phyloP scores from a whole-genome alignment of 2,113 vertebrate species.

The Chloropsis hardwickii region DNA sequence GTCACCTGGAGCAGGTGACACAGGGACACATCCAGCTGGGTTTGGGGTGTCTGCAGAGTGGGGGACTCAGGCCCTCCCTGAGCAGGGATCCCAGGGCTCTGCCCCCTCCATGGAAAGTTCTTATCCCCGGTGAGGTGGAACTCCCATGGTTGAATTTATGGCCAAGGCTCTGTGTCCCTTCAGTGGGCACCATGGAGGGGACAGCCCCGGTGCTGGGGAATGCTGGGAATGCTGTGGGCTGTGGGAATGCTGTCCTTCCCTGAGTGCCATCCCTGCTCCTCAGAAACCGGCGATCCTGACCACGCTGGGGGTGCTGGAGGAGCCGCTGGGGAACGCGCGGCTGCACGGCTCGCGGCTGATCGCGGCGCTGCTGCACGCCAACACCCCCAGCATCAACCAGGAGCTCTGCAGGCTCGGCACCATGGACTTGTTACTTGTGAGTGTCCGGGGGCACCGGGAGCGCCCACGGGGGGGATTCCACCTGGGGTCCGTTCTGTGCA shows the following conservation, averaged over 20 bases:
- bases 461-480: not conserved
- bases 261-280: rapidly evolving
- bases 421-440: slow-evolving; percentile 90
- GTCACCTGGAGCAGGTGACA: not conserved
- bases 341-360: slow-evolving; percentile 90
- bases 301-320: slow-evolving; percentile 90
- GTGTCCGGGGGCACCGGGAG: not conserved
- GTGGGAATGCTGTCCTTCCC: rapidly evolving
- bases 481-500: rapidly evolving
- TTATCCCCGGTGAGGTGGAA: rapidly evolving
- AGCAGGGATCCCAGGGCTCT: not conserved
- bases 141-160: rapidly evolving
- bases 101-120: rapidly evolving
- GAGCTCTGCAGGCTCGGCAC: slow-evolving; percentile 91
- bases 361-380: slow-evolving; percentile 89
- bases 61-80: not conserved
- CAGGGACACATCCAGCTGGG: rapidly evolving
- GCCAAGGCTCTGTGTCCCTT: rapidly evolving
- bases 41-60: not conserved
- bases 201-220: rapidly evolving
- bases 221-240: too few species aligned
- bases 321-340: slow-evolving; percentile 91
- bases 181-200: rapidly evolving
- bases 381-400: slow-evolving; percentile 84
- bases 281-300: slow-evolving; percentile 89